phyloP scores from a whole-genome alignment of 2,797 vertebrate genomes.

The Aulostomus chinensis region DNA sequence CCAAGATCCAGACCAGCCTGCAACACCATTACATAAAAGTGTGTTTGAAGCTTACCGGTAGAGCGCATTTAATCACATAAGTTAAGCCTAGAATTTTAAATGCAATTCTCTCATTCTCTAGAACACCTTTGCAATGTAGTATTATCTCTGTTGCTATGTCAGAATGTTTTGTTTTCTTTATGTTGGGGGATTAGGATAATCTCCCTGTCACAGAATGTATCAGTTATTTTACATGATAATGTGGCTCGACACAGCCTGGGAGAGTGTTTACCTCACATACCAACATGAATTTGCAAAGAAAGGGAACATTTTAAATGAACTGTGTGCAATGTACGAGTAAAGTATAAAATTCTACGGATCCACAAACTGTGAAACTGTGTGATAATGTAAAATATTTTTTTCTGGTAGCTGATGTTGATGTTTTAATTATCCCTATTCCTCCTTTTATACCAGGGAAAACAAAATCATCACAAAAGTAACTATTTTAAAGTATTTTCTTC shows the following conservation, averaged over 20 bases:
- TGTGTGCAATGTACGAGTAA: too few species aligned
- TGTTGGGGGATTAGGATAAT: slow-evolving; percentile 38
- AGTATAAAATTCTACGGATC: too few species aligned
- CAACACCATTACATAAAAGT: slow-evolving; percentile 1
- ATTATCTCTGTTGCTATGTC: slow-evolving; percentile 7
- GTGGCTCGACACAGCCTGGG: not conserved
- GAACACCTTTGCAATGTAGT: not conserved
- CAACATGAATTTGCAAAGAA: not conserved
- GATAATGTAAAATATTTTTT: too few species aligned
- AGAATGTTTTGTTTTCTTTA: slow-evolving; percentile 6
- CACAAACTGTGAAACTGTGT: too few species aligned
- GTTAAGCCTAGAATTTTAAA: slow-evolving; percentile 10
- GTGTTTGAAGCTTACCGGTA: not conserved
- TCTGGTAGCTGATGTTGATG: too few species aligned
- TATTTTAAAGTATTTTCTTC: too few species aligned
- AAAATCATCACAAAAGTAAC: too few species aligned
- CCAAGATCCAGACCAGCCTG: not conserved
- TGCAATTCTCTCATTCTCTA: not conserved
- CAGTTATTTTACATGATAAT: not conserved
- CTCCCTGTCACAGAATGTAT: slow-evolving; percentile 15
- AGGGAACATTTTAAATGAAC: too few species aligned
- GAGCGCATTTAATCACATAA: not conserved
- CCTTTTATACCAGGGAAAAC: too few species aligned
- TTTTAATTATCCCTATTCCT: too few species aligned
- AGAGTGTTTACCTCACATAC: not conserved